Percentiles rank a stretch among this genome's conserved stretches.
Evolutionary conservation across 2,888 invertebrate genomes (phyloP).

Genomic region (Eurois occulta): DNA sequence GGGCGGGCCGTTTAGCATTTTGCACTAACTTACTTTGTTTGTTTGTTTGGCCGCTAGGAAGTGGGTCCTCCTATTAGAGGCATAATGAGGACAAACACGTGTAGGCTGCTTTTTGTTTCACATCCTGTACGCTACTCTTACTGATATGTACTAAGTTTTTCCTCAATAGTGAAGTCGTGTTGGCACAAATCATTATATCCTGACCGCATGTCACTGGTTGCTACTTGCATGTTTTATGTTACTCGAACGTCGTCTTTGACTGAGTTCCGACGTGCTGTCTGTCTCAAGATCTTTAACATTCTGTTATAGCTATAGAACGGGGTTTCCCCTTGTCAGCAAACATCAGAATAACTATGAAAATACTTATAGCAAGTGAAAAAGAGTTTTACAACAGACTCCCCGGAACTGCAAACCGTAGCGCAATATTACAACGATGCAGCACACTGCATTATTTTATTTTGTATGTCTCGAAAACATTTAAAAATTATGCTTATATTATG

Average conservation of each 20-base stretch:
- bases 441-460: conserved; percentile 43
- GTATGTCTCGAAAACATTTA: conserved; percentile 62
- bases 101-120: conserved; percentile 37
- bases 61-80: conserved; percentile 62
- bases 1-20: conserved; percentile 75
- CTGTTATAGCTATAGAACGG: conserved; percentile 6
- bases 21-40: conserved; percentile 68
- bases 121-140: conserved; percentile 18
- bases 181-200: conserved; percentile 35
- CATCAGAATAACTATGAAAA: conserved; percentile 16
- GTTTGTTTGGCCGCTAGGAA: conserved; percentile 65
- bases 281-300: conserved; percentile 36
- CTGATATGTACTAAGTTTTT: conserved; percentile 38
- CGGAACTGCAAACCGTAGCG: background rate
- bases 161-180: conserved; percentile 37
- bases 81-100: conserved; percentile 48
- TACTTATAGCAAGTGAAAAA: background rate
- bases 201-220: conserved; percentile 20
- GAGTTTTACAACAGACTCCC: conserved; percentile 7
- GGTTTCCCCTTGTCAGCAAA: conserved; percentile 3
- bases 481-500: conserved; percentile 65
- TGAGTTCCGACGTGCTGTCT: conserved; percentile 45
- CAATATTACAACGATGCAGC: conserved; percentile 13
- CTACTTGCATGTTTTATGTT: conserved; percentile 40
- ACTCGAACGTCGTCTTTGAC: conserved; percentile 13